Conservation (phyloP, 2,888 invertebrate species). For the Papilio elwesi region DNA sequence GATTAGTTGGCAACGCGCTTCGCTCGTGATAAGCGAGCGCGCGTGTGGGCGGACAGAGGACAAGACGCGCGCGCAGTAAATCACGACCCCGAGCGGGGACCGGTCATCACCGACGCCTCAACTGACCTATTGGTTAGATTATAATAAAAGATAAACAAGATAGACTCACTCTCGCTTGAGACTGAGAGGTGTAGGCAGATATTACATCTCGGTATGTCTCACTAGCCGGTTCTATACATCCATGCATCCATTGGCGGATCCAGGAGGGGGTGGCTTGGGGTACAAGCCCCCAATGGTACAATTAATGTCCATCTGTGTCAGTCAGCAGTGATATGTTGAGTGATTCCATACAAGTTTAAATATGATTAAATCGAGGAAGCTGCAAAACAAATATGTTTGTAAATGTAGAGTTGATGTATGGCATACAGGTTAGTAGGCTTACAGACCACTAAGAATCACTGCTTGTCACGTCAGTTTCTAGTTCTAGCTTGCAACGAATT, state of each 20-base stretch:
- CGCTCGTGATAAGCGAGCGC: conserved; percentile 40
- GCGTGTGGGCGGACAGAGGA: conserved; percentile 43
- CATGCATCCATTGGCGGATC: too few relatives aligned
- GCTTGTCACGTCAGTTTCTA: too few relatives aligned
- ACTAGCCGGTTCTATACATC: too few relatives aligned
- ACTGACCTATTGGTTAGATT: conserved; percentile 19
- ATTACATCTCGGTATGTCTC: neutral
- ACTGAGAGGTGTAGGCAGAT: neutral
- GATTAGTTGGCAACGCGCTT: conserved; percentile 35
- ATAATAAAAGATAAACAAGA: conserved; percentile 22
- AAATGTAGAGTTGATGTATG: too few relatives aligned
- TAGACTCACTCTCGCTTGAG: neutral
- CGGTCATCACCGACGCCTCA: conserved; percentile 20
- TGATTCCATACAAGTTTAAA: neutral
- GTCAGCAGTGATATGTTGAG: neutral
- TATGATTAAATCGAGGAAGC: neutral
- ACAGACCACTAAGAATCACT: too few relatives aligned
- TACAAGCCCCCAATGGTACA: too few relatives aligned
- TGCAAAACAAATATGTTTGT: neutral
- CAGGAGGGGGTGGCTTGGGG: too few relatives aligned
- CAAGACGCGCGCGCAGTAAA: conserved; percentile 34
- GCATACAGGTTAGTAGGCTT: too few relatives aligned
- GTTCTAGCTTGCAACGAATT: too few relatives aligned
- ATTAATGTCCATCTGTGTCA: too few relatives aligned
- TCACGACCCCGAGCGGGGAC: conserved; percentile 26